Conservation (phyloP, 2,888 invertebrate genomes). For the Pheosia tremula region DNA sequence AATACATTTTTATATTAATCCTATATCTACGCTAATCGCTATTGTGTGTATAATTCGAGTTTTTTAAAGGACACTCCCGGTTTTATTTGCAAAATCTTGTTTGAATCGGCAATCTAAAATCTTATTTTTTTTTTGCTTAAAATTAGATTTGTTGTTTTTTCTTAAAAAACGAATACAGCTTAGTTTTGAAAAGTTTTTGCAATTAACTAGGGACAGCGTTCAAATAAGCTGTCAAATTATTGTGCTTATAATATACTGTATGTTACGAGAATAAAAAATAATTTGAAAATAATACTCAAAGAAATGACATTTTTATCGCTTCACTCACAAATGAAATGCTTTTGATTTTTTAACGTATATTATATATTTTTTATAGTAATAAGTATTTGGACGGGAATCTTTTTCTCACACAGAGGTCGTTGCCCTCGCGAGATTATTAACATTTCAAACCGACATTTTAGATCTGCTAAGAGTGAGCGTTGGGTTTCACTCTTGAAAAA, state of each 20-base stretch:
- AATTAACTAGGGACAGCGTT: background rate
- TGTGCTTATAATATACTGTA: slow-evolving; percentile 60
- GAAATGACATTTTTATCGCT: slow-evolving; percentile 54
- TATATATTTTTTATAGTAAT: slow-evolving; percentile 11
- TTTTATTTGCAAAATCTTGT: slow-evolving; percentile 26
- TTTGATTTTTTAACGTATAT: slow-evolving; percentile 49
- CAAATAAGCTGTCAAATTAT: slow-evolving; percentile 37
- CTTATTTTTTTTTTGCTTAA: no score
- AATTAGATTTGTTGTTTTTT: background rate
- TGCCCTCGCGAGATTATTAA: background rate
- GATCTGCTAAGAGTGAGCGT: background rate
- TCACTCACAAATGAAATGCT: slow-evolving; percentile 72
- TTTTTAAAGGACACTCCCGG: slow-evolving; percentile 22
- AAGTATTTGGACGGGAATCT: background rate
- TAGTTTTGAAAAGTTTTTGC: background rate
- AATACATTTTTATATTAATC: slow-evolving; percentile 26
- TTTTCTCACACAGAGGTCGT: background rate
- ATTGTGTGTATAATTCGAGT: slow-evolving; percentile 41
- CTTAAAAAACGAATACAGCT: background rate
- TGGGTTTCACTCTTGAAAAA: background rate
- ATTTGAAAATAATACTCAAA: slow-evolving; percentile 41
- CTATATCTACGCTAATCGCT: slow-evolving; percentile 42
- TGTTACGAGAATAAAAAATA: slow-evolving; percentile 59
- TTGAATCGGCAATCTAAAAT: background rate
- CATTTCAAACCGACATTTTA: no score